Base-by-base conservation (phyloP, 2,113 vertebrate genomes). In the Eulacestoma nigropectus region DNA sequence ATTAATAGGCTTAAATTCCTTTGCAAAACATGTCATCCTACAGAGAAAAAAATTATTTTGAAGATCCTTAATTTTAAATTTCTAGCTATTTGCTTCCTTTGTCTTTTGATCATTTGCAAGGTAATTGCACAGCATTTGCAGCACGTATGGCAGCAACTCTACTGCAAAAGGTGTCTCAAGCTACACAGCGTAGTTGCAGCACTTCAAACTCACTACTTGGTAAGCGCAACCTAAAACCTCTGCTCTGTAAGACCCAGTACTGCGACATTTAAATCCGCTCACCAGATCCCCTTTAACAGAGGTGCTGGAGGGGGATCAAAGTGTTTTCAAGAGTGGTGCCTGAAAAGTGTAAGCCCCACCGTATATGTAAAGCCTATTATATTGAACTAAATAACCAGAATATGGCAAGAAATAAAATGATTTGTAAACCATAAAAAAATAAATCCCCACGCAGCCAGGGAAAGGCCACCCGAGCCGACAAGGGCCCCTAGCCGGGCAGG, bases 1-100 rank as follows among this genome's bases (percentile, higher is more conserved):
- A 85, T 84, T 91, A 96, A 94, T 87, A 90, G 63, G 50, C 81
- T 80, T 94, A 95, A 93, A 94, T 84, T 82, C 88, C 63, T 90
- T 65, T 63, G 32, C 67, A 79, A 84, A 91, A 52, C 3, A 37
- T 2, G 11, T 49, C 84, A 49, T 32, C 64, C 63, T 14, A 46
- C 22, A n/a, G 46, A 82, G 72, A 47, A 74, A 13, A 53, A 78
- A 92, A 67, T 33, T 17, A 37, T 80, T 89, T 62, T 88, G 44
- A 79, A 84, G 73, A 47, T 32, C 49, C 18, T 77, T 67, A 6
- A 33, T 35, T 88, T 81, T 13, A 32, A 35, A 42, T 64, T 46
- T 33, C 25, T 3, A 83, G 53, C n/a, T 44, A 12, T 29, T 94
- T 13, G 16, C 16, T 80, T 56, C 27, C 35, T 32, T 46, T 7